Conservation (phyloP, 2,888 invertebrate species). For the Tipula confusa region DNA sequence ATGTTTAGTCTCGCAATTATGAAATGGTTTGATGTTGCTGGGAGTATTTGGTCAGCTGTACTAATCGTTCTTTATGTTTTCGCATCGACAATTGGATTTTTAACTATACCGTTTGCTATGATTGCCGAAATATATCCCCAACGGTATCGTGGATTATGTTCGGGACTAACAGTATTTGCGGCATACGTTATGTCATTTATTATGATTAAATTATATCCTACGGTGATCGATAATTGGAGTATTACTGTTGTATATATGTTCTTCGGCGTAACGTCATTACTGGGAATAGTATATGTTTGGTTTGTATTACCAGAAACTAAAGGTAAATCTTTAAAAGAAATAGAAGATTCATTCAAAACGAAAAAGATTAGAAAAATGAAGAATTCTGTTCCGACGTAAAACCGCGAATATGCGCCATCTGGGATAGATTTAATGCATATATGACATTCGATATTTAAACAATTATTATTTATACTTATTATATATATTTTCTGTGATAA, state of each 20-base stretch:
- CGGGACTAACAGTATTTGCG: slow-evolving; percentile 62
- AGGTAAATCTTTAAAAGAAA: slow-evolving; percentile 63
- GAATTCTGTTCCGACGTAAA: neutral
- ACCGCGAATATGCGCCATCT: no score
- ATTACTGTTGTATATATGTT: slow-evolving; percentile 59
- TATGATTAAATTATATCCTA: slow-evolving; percentile 64
- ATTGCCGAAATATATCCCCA: slow-evolving; percentile 68
- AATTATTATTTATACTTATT: neutral
- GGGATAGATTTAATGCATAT: neutral
- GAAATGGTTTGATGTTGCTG: neutral
- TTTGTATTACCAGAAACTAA: slow-evolving; percentile 65
- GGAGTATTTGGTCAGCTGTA: slow-evolving; percentile 39
- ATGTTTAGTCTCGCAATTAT: slow-evolving; percentile 47
- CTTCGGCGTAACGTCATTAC: slow-evolving; percentile 57
- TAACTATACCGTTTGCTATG: slow-evolving; percentile 70
- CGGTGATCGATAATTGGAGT: slow-evolving; percentile 56
- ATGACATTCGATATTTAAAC: neutral
- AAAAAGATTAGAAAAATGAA: neutral
- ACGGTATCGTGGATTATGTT: slow-evolving; percentile 59
- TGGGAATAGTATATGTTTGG: slow-evolving; percentile 57
- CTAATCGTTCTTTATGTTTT: slow-evolving; percentile 47
- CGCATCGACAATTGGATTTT: slow-evolving; percentile 56
- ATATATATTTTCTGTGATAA: slow-evolving; percentile 8
- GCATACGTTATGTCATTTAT: slow-evolving; percentile 61
- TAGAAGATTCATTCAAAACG: slow-evolving; percentile 54